Evolutionary conservation across 1,140 invertebrate genomes (phyloP), one percentile per base, ranked within the genome.

Genomic region (Hycleus phaleratus): DNA sequence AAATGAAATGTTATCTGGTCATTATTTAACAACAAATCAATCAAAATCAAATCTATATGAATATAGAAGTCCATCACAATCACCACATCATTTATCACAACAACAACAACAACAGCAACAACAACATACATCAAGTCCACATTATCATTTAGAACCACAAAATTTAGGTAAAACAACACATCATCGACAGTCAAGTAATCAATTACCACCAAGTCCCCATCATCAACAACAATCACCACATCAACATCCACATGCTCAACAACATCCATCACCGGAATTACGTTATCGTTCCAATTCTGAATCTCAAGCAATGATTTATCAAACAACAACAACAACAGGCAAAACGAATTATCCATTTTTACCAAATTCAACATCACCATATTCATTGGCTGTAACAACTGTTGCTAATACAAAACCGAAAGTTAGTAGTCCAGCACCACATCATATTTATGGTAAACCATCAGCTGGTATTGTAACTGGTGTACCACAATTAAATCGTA

Each of bases 351-450:
- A 66, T 40, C 49, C 63, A 38, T 68, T 52, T 56, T 48, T 62
- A 32, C 9, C 11, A 4, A 42, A 39, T 25, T 46, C 52, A 6
- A 55, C 43, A 4, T 46, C 43, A n/a, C 38, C 52, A 6, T 61
- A 67, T 0, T 68, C 73, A 8, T 62, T 73, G 2, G 62, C 62
- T 26, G 51, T 66, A 12, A 67, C 64, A 11, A 60, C 66, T 32
- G 42, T 57, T 24, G 58, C 61, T n/a, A 74, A 75, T 10, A 77
- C 79, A 0, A 88, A 88, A 66, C 82, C 85, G 2, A 88, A 88
- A 76, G 86, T 89, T 8, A 86, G 82, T 61, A 87, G 85, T 69
- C 87, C 87, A 3, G 85, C 86, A 48, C 85, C 86, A 11, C 84
- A 82, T 42, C 85, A 90, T 60, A 84, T 90, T 53, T 88, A 88